Conservation (phyloP, 2,113 vertebrate genomes). For the Toxotes jaculatrix region DNA sequence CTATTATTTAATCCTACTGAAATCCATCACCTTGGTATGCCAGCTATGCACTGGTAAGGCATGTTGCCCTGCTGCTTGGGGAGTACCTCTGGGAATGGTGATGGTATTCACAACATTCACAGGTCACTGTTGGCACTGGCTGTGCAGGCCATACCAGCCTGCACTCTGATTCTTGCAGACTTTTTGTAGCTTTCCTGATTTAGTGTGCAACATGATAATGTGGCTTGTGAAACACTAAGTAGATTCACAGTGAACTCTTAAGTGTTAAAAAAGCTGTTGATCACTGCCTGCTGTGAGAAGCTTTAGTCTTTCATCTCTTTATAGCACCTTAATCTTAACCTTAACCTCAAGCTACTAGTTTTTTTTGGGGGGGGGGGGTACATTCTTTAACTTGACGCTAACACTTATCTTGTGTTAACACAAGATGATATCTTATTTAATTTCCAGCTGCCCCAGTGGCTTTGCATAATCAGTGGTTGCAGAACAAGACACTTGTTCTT, state of each 20-base stretch:
- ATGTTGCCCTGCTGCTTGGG: conserved; percentile 29
- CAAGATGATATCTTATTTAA: conserved; percentile 27
- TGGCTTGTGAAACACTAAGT: conserved; percentile 20
- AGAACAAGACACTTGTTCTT: conserved; percentile 28
- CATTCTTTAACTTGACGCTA: conserved; percentile 17
- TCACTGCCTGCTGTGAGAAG: conserved; percentile 27
- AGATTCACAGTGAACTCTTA: conserved; percentile 29
- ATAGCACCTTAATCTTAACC: conserved; percentile 23
- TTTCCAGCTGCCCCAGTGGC: neutral
- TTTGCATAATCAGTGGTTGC: conserved; percentile 19
- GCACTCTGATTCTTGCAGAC: conserved; percentile 37
- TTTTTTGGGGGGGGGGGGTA: neutral
- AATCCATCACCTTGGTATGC: conserved; percentile 55
- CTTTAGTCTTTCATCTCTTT: conserved; percentile 45
- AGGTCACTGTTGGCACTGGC: conserved; percentile 40
- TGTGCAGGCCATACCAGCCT: neutral
- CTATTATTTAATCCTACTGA: conserved; percentile 57
- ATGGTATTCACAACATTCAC: conserved; percentile 52
- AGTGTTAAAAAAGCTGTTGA: conserved; percentile 27
- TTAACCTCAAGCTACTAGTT: conserved; percentile 42
- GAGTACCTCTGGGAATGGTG: conserved; percentile 38
- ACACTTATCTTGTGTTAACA: conserved; percentile 15
- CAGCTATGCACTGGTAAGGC: conserved; percentile 57
- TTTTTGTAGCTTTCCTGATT: neutral
- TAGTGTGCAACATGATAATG: no score